Evolutionary conservation across 2,888 invertebrate species (phyloP), one percentile per base, ranked within the genome.

Genomic region (Caenorhabditis panamensis): DNA sequence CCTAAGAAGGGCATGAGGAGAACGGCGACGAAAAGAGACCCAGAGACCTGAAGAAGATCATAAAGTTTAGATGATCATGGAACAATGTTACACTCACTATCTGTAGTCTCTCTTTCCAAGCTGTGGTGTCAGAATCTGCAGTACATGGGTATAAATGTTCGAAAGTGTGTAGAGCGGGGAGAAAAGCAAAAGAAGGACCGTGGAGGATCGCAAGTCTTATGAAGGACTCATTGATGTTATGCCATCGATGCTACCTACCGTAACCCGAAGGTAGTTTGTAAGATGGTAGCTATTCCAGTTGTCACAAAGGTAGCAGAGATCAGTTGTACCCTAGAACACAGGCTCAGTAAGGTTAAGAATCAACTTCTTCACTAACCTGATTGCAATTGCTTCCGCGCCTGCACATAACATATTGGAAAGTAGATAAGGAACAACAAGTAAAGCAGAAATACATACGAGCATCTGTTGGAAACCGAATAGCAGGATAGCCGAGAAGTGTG

Each of bases 131-230:
- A 8, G 77, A 63, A 6, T 77, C 64, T 3, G 62, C 4, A 28
- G 54, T 58, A 31, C 82, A 73, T 20, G 82, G 76, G 47, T 64
- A 78, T 8, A 59, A 49, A 13, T 84, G 69, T 49, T 79, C 79
- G 58, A 89, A 88, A 0, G 88, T 89, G 18, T 86, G 62, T 1
- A 89, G 66, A 18, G 89, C 86, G 6, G 89, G 90, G n/a, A 89
- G 73, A 59, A 89, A 89, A n/a, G 90, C 89, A 51, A 89, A 90
- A 2, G 88, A 87, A 4, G 89, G 88, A 0, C 89, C 89, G 62
- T 89, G 90, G 11, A 89, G 82, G 20, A 89, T 84, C 0, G 88
- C 86, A 8, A 89, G 69, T 26, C 89, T 41, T 86, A 47, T 6
- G 82, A 62, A 8, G 18, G 13, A 8, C 31, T 44, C 4, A n/a